Conservation (phyloP, 2,888 invertebrate genomes). For the Eupsilia transversa region DNA sequence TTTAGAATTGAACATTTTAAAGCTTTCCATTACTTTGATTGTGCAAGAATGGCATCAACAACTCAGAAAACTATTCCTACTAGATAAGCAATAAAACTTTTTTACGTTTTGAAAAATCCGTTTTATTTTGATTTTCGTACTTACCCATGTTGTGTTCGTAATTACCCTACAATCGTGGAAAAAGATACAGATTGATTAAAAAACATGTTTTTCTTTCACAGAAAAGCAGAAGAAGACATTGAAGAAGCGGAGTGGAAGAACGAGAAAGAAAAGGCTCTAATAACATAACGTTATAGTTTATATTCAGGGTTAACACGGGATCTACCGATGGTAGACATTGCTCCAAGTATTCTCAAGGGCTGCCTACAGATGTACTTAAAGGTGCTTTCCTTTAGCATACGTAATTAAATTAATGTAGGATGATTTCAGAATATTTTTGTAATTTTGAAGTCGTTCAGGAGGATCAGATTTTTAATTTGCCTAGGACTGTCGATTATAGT, state of each 20-base stretch:
- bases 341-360: conserved; percentile 34
- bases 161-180: no score
- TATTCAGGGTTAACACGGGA: conserved; percentile 3
- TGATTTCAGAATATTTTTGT: conserved; percentile 45
- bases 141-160: neutral
- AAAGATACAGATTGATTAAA: neutral
- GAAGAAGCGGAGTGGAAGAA: conserved; percentile 70
- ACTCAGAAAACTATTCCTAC: neutral
- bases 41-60: neutral
- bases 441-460: conserved; percentile 23
- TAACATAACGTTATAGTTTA: conserved; percentile 39
- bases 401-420: conserved; percentile 21
- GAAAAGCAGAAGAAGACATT: conserved; percentile 65
- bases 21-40: no score
- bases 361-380: conserved; percentile 54
- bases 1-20: no score
- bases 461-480: conserved; percentile 5
- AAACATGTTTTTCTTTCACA: conserved; percentile 48
- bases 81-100: conserved; percentile 5
- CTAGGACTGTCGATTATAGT: conserved; percentile 13
- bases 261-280: conserved; percentile 68
- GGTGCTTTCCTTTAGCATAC: conserved; percentile 50
- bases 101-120: neutral
- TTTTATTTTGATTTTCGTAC: conserved; percentile 1
- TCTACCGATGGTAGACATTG: conserved; percentile 33